Conservation (phyloP, 2,797 vertebrate genomes). For the Odontamblyopus rebecca region DNA sequence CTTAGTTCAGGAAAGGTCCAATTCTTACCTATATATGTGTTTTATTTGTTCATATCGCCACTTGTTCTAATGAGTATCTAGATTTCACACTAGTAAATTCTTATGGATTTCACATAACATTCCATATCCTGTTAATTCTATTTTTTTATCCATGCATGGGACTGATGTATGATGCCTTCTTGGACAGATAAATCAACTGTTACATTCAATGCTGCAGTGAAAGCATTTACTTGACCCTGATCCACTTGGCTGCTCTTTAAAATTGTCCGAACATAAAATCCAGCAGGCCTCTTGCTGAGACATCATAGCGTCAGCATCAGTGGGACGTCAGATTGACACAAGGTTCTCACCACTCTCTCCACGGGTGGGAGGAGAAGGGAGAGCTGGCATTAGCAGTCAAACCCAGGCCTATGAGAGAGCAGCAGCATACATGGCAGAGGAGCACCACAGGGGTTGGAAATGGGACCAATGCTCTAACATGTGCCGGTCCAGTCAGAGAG, state of each 20-base stretch:
- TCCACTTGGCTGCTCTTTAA: constrained; percentile 16
- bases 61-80: too few species aligned
- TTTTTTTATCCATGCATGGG: background rate
- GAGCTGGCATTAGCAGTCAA: constrained; percentile 45
- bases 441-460: constrained; percentile 4
- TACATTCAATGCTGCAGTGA: constrained; percentile 16
- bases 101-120: too few species aligned
- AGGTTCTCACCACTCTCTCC: constrained; percentile 34
- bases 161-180: background rate
- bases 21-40: background rate
- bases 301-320: constrained; percentile 40
- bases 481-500: constrained; percentile 10
- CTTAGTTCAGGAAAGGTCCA: too few species aligned
- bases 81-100: too few species aligned
- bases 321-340: constrained; percentile 41
- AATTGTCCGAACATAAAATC: constrained; percentile 6
- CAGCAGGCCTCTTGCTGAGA: constrained; percentile 28
- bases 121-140: background rate
- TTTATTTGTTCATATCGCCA: background rate
- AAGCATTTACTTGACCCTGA: constrained; percentile 23
- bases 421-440: constrained; percentile 18
- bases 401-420: constrained; percentile 3
- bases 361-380: constrained; percentile 39
- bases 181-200: constrained; percentile 13
- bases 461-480: background rate